Evolutionary conservation across 2,797 vertebrate genomes (phyloP).

Genomic region (Psittacula echo): DNA sequence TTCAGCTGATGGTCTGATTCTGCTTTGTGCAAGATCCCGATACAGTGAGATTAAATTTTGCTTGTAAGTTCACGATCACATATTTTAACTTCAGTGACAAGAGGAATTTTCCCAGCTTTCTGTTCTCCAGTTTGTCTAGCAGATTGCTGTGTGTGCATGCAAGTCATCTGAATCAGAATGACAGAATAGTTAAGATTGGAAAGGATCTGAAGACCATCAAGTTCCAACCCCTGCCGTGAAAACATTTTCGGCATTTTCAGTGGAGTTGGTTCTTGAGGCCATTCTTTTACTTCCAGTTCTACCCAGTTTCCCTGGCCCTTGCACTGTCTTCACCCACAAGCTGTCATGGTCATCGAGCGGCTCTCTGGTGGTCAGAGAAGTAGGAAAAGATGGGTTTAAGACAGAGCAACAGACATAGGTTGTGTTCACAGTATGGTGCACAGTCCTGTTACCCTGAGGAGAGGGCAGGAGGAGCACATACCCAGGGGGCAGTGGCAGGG

Average conservation of each 20-base stretch:
- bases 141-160: not conserved
- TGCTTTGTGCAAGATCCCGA: not conserved
- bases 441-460: not conserved
- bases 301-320: rapidly evolving
- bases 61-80: not conserved
- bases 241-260: not conserved
- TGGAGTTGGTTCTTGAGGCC: not conserved
- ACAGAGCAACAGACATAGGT: rapidly evolving
- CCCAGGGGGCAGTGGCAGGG: not conserved
- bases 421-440: not conserved
- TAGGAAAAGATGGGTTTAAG: not conserved
- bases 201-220: not conserved
- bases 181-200: not conserved
- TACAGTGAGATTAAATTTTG: not conserved
- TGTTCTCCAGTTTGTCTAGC: not conserved
- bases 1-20: not conserved
- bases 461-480: not conserved
- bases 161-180: not conserved
- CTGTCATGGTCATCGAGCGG: rapidly evolving
- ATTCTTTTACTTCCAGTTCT: not conserved
- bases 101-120: not conserved
- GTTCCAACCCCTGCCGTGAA: not conserved
- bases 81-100: not conserved
- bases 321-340: not conserved
- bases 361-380: not conserved